Evolutionary conservation across 2,888 invertebrate species (phyloP).

Genomic region (Athetis lepigone): DNA sequence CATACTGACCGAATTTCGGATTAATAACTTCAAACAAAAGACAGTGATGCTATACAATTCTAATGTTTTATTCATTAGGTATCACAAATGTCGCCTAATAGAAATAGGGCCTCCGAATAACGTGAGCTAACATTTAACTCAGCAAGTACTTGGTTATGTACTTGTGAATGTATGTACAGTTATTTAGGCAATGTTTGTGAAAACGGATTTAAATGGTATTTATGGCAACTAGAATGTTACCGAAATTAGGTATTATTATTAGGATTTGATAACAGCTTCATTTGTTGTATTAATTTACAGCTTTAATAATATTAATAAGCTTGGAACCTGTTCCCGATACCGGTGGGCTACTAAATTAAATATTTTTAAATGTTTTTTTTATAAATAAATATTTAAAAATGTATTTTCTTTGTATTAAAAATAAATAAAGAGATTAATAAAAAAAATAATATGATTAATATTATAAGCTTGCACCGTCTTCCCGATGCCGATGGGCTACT

Average conservation of each 20-base stretch:
- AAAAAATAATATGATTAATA: no score
- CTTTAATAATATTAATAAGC: no score
- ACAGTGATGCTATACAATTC: conserved; percentile 23
- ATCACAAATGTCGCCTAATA: conserved; percentile 49
- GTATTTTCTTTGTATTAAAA: no score
- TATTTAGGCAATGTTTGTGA: conserved; percentile 34
- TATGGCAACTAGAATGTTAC: neutral
- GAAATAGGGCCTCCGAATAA: conserved; percentile 40
- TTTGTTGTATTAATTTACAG: no score
- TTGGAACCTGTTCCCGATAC: no score
- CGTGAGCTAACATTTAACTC: conserved; percentile 48
- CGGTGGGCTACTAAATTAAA: no score
- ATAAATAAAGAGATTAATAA: no score
- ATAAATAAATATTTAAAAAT: no score
- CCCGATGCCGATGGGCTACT: no score
- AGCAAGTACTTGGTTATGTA: neutral
- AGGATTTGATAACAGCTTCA: no score
- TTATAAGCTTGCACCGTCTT: no score
- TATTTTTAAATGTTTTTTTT: no score
- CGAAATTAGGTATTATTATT: neutral
- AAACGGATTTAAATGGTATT: conserved; percentile 30
- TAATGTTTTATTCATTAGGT: conserved; percentile 41
- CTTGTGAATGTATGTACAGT: neutral
- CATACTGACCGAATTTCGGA: neutral
- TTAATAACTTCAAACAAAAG: neutral